Base-by-base conservation (phyloP, 2,888 invertebrate species). In the Mimumesa dahlbomi region DNA sequence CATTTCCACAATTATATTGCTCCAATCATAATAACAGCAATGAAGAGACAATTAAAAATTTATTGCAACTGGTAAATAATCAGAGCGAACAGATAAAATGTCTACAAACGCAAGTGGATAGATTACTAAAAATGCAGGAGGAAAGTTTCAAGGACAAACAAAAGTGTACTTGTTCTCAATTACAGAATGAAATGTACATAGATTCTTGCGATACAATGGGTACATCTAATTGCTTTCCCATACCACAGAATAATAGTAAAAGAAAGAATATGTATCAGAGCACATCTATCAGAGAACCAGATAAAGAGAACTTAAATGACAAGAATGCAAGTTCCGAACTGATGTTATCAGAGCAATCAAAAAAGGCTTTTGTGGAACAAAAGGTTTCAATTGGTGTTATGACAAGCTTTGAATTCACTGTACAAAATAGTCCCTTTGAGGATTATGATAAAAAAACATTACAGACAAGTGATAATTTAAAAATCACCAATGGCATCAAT, bases 311-410 rank as follows among this genome's bases (percentile, higher is more conserved):
- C 7, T 66, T n/a, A n/a, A n/a, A 52, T 36, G 69, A 74, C 38
- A 83, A 87, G 6, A 70, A 75, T 29, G 65, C 59, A 25, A 79
- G 78, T 56, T 38, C 54, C 38, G 79, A 71, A 56, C 36, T 57
- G 45, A 29, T 58, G 21, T 48, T 62, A 21, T 25, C 57, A 16
- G 81, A 81, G 18, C 76, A 78, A 31, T 19, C 71, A 29, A 63
- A 74, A 71, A 90, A 74, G 83, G 88, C 85, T 81, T 86, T 79
- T 86, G 79, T 86, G 87, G 89, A 86, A 88, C 91, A 89, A 79
- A 93, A 92, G 88, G 92, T 94, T 81, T 94, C 94, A 0, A 93
- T 94, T 56, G 94, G 94, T 62, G 92, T 94, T 1, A 94, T 94
- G 93, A 94, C 94, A 1, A 94, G 94, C 86, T 93, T 94, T 87